A percentile compares a stretch with the other conserved stretches of the same genome.
phyloP scores from a whole-genome alignment of 2,113 vertebrate species.

The Tiliqua scincoides region DNA sequence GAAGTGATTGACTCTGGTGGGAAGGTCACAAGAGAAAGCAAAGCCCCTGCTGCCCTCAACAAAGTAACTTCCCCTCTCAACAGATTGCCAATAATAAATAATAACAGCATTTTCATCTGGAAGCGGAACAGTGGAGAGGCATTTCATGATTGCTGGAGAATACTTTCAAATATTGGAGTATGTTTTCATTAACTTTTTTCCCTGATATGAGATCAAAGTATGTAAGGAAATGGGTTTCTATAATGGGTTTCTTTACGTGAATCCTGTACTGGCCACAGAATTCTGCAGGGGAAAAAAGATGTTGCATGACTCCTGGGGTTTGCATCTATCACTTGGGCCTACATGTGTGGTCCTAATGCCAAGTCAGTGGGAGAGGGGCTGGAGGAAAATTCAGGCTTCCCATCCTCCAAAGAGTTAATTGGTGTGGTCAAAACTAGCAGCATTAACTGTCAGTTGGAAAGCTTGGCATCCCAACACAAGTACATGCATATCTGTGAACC shows the following conservation, averaged over 20 bases:
- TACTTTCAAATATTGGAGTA: not conserved
- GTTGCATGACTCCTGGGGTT: not conserved
- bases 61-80: constrained; percentile 46
- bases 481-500: too few species aligned
- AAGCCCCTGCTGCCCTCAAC: constrained; percentile 35
- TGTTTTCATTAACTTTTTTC: not conserved
- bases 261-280: not conserved
- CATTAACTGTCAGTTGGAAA: too few species aligned
- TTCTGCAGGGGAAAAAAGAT: not conserved
- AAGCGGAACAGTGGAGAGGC: not conserved
- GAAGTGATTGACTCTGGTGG: constrained; percentile 51
- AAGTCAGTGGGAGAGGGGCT: too few species aligned
- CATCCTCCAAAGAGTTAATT: not conserved
- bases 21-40: constrained; percentile 58
- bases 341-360: not conserved
- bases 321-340: not conserved
- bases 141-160: not conserved
- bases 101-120: constrained; percentile 14
- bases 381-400: not conserved
- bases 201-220: not conserved
- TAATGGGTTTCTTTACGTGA: not conserved
- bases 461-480: too few species aligned
- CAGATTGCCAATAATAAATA: constrained; percentile 61
- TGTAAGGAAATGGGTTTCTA: not conserved
- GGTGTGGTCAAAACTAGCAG: not conserved